Percentiles rank a stretch among this genome's conserved stretches.
Conservation (phyloP, 2,888 invertebrate genomes). For the Pristionchus fissidentatus region DNA sequence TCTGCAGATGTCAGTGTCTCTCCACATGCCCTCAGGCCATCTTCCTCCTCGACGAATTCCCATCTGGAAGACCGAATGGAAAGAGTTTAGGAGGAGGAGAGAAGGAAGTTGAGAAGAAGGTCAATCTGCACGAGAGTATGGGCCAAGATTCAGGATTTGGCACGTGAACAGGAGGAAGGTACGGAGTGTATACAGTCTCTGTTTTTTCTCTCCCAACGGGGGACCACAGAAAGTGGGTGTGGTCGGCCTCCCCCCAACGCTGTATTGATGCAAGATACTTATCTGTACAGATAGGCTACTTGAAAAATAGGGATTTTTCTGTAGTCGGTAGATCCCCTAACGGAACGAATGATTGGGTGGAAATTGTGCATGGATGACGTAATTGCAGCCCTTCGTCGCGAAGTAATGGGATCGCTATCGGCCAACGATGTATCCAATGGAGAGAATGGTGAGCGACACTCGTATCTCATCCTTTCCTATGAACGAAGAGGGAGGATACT, state of each 20-base stretch:
- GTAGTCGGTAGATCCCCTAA: too few relatives aligned
- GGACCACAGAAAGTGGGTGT: too few relatives aligned
- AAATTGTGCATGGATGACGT: not conserved
- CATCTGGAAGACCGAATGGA: constrained; percentile 18
- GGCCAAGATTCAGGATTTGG: constrained; percentile 36
- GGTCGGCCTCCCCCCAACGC: too few relatives aligned
- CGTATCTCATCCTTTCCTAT: too few relatives aligned
- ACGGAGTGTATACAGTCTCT: too few relatives aligned
- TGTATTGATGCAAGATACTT: too few relatives aligned
- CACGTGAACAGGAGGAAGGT: constrained; percentile 47
- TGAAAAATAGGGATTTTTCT: too few relatives aligned
- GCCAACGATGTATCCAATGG: constrained; percentile 42
- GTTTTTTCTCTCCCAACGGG: too few relatives aligned
- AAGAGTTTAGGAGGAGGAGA: constrained; percentile 1
- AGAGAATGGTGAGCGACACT: constrained; percentile 9
- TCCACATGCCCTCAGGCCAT: constrained; percentile 32
- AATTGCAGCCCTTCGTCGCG: constrained; percentile 35
- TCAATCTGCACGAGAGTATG: constrained; percentile 45
- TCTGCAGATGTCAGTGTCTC: constrained; percentile 6
- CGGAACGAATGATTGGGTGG: too few relatives aligned
- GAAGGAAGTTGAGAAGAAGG: constrained; percentile 16
- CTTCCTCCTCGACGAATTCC: constrained; percentile 28
- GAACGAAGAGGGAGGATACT: too few relatives aligned
- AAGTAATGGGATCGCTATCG: constrained; percentile 44
- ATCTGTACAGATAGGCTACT: too few relatives aligned